Evolutionary conservation across 2,797 vertebrate species (phyloP).

Genomic region (Falco columbarius): DNA sequence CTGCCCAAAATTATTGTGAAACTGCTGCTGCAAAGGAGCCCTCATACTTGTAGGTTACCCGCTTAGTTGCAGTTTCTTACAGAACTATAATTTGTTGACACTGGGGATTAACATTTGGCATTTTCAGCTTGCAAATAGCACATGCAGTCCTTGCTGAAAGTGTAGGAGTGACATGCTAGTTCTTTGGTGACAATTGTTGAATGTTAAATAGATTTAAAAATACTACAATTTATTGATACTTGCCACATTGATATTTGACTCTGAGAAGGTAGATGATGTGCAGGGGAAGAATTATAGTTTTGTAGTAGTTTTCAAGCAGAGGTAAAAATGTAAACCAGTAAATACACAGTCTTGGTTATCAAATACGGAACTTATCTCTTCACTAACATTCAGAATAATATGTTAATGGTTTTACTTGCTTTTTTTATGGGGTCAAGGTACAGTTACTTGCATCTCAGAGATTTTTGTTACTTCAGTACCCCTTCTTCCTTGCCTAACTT

Average conservation of each 20-base stretch:
- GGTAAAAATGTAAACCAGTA: neutral
- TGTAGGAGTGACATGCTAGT: neutral
- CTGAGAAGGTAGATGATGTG: neutral
- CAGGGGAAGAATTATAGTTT: neutral
- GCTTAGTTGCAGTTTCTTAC: neutral
- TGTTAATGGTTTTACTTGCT: neutral
- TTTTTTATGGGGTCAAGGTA: neutral
- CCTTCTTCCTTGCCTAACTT: neutral
- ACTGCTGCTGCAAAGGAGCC: neutral
- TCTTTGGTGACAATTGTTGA: neutral
- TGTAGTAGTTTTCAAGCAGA: neutral
- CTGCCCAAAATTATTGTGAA: neutral
- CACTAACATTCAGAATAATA: neutral
- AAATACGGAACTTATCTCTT: neutral
- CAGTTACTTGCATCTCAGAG: neutral
- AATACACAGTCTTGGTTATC: neutral
- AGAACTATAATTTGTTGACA: neutral
- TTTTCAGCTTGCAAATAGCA: neutral
- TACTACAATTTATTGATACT: neutral
- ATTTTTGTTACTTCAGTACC: neutral
- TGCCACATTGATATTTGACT: neutral
- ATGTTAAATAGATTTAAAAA: neutral
- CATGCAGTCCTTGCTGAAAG: neutral
- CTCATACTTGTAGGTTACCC: neutral
- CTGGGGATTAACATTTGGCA: neutral